Evolutionary conservation across 2,113 vertebrate genomes (phyloP).

Genomic region (Chloropsis cyanopogon): DNA sequence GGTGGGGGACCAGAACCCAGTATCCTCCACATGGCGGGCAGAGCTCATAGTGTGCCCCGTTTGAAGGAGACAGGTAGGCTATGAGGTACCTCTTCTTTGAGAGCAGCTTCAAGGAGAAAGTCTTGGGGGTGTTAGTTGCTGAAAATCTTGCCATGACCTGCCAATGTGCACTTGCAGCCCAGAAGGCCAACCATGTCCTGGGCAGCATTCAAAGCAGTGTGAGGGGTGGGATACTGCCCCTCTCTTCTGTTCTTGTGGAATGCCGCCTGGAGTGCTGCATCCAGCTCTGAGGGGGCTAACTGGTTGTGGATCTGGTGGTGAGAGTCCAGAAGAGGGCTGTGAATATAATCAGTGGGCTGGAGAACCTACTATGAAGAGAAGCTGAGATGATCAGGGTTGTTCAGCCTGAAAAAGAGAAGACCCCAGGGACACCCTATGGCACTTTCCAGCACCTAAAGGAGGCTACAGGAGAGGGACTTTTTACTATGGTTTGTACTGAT

Average conservation of each 20-base stretch:
- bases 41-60: background rate
- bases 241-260: background rate
- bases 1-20: background rate
- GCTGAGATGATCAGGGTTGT: background rate
- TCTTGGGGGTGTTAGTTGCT: background rate
- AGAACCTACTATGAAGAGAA: background rate
- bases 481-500: background rate
- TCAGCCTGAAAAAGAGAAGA: background rate
- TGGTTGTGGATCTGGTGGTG: background rate
- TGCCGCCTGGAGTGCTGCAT: background rate
- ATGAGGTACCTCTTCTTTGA: background rate
- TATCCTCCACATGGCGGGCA: background rate
- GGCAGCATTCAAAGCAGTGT: background rate
- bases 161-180: background rate
- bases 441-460: background rate
- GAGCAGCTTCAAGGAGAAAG: background rate
- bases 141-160: background rate
- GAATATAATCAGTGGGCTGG: background rate
- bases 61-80: background rate
- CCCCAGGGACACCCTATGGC: background rate
- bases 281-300: background rate
- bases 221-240: background rate
- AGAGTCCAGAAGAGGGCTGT: background rate
- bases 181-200: background rate
- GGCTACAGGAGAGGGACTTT: background rate